Evolutionary conservation across 1,140 invertebrate genomes (phyloP), one percentile per base, ranked within the genome.

Genomic region (Drosophila busckii): DNA sequence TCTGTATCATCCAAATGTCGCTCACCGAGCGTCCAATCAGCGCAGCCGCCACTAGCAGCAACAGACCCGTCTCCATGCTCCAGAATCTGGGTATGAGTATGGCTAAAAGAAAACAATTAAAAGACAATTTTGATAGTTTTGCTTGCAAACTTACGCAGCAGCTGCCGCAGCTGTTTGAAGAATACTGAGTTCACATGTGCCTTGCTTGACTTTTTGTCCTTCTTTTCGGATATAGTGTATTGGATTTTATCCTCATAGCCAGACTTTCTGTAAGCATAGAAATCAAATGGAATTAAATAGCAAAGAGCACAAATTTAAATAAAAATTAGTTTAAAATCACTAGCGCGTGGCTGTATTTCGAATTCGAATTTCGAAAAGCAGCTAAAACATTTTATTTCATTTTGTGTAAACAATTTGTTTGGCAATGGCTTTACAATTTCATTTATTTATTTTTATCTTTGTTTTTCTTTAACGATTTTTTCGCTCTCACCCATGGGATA

Each of bases 1-100:
- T 95, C 70, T 95, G 93, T 62, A 99, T 99, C 89, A 99, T 93
- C 96, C 97, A 99, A 34, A 99, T 91, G 89, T 99, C 98, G 86
- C 96, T 98, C 15, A 97, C 90, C 0, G 97, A 98, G 80, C 97
- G 91, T 3, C 94, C 91, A 5, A 98, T 89, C 4, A 99, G 89
- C 15, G 95, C 92, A 4, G 87, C 68, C 3, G 97, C 97, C 28
- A 99, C 94, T 4, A 98, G 78, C 2, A 92, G 54, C 78, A 98
- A 89, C 60, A 95, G 96, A 29, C 93, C 94, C 52, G 91, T 89
- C 89, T 98, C 95, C 26, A 91, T 87, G 8, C 91, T 91, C 83
- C 92, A 90, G 15, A 93, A 68, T 16, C 94, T 92, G 8, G 97
- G 97, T 38, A 98, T 90, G 44, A 97, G 90, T 61, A 99, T 96